phyloP scores from a whole-genome alignment of 2,797 vertebrate genomes.

The Clarias pachynema region DNA sequence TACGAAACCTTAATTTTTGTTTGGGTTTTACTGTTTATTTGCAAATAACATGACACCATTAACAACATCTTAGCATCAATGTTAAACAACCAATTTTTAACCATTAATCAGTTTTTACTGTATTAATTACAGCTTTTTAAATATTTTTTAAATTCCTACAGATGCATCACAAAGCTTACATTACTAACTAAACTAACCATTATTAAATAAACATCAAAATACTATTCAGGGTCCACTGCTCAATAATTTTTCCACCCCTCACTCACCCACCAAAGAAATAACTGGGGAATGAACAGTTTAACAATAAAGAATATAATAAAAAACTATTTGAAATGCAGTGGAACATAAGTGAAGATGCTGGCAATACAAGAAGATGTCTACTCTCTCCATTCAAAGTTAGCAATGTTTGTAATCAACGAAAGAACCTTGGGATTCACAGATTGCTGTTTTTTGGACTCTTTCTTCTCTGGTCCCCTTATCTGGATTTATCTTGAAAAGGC shows the following conservation, averaged over 20 bases:
- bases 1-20: too few species aligned
- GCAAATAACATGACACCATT: not conserved
- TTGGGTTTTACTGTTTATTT: not conserved
- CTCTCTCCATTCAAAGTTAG: not conserved
- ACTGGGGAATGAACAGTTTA: not conserved
- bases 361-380: not conserved
- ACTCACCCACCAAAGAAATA: not conserved
- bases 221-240: too few species aligned
- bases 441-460: not conserved
- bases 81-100: too few species aligned
- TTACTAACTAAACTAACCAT: too few species aligned
- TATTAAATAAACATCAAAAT: too few species aligned
- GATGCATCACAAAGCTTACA: not conserved
- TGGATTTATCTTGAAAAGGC: not conserved
- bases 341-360: not conserved
- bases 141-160: not conserved
- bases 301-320: too few species aligned
- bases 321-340: too few species aligned
- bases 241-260: too few species aligned
- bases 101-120: not conserved
- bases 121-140: not conserved
- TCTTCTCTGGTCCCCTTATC: not conserved
- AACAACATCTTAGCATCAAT: too few species aligned
- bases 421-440: not conserved
- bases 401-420: not conserved